Evolutionary conservation across 2,888 invertebrate species (phyloP).

Genomic region (Cosmopolites sordidus): DNA sequence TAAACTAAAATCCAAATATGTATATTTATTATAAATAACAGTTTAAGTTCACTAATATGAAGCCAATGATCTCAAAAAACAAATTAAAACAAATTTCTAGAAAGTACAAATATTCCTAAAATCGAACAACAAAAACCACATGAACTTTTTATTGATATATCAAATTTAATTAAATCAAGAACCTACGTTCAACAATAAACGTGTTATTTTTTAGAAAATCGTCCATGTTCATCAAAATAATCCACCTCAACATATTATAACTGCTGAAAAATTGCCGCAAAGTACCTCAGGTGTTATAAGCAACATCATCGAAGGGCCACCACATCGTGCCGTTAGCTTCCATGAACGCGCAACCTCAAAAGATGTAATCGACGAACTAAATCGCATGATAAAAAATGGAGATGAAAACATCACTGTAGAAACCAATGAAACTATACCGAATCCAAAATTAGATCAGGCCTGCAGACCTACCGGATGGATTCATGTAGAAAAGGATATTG

Average conservation of each 20-base stretch:
- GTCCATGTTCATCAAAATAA: constrained; percentile 18
- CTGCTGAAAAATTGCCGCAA: constrained; percentile 45
- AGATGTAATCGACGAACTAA: constrained; percentile 71
- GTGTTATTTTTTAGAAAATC: constrained; percentile 17
- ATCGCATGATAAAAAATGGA: constrained; percentile 59
- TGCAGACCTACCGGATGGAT: constrained; percentile 75
- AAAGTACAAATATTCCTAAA: background rate
- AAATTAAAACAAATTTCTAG: background rate
- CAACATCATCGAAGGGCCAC: constrained; percentile 51
- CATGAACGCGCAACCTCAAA: constrained; percentile 71
- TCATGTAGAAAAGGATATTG: constrained; percentile 72
- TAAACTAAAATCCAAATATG: too few species aligned
- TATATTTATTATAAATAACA: too few species aligned
- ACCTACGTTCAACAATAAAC: background rate
- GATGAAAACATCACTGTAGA: constrained; percentile 44
- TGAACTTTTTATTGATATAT: too few species aligned
- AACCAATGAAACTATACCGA: constrained; percentile 31
- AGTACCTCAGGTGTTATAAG: constrained; percentile 43
- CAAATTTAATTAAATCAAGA: too few species aligned
- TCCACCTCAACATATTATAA: constrained; percentile 41
- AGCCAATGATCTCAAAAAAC: too few species aligned
- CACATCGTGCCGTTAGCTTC: constrained; percentile 61
- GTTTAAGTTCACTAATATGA: too few species aligned
- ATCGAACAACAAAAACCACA: too few species aligned
- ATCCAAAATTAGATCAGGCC: constrained; percentile 55